Percentiles rank a stretch among this genome's conserved stretches.
Evolutionary conservation across 2,888 invertebrate species (phyloP).

Genomic region (Acronicta leporina): DNA sequence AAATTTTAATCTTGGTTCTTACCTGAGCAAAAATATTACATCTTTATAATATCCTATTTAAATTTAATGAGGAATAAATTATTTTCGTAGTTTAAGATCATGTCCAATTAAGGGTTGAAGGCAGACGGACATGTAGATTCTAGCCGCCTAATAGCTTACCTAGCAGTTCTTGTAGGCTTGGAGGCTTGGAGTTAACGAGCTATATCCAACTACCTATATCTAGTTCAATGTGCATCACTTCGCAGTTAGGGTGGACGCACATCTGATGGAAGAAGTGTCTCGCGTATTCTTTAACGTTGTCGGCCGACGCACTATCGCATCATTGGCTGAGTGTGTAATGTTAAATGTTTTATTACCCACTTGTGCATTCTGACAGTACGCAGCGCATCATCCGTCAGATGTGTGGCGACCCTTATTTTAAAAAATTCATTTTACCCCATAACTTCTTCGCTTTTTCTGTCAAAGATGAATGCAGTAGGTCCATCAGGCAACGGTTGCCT

Average conservation of each 20-base stretch:
- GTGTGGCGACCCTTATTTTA: too few species aligned
- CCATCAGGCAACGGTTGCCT: too few species aligned
- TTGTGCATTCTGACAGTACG: too few species aligned
- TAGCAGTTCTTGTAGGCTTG: not conserved
- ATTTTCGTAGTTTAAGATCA: constrained; percentile 8
- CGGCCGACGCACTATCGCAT: too few species aligned
- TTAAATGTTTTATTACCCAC: too few species aligned
- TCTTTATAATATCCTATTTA: constrained; percentile 10
- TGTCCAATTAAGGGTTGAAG: constrained; percentile 14
- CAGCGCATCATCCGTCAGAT: too few species aligned
- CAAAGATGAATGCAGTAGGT: too few species aligned
- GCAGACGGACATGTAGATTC: not conserved
- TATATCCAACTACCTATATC: not conserved
- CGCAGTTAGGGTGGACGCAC: not conserved
- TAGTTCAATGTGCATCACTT: not conserved
- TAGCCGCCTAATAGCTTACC: not conserved
- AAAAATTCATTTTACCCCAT: too few species aligned
- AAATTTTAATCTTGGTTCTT: constrained; percentile 28
- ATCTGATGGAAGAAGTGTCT: too few species aligned
- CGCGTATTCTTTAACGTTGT: too few species aligned
- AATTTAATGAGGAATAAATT: constrained; percentile 1
- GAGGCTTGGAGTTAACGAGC: constrained; percentile 8
- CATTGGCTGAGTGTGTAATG: too few species aligned
- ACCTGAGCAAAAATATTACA: constrained; percentile 12
- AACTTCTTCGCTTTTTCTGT: too few species aligned